These are phyloP conservation scores for Oncorhynchus masou DNA, from an alignment of 2,113 vertebrate genomes.

Conservation along the genomic window DNA sequence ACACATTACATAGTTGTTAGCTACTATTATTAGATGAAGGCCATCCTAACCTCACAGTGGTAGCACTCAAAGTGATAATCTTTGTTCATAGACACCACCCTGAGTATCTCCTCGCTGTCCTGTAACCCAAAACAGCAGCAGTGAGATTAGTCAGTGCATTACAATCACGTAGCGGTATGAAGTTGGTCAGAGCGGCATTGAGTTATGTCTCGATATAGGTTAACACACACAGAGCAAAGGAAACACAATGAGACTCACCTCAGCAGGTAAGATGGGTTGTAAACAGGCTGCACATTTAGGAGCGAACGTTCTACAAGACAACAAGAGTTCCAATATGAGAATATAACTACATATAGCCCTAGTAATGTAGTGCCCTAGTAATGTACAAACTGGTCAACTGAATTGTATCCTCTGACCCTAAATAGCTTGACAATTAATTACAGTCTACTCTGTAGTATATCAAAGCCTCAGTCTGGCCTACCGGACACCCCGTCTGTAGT, in stretches of 20 bases:
- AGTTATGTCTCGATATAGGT: too few relatives aligned
- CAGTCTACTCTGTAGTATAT: too few relatives aligned
- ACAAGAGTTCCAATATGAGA: not conserved
- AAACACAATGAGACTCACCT: slow-evolving; percentile 68
- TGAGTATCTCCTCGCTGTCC: slow-evolving; percentile 87
- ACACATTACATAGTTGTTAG: not conserved
- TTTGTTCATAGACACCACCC: slow-evolving; percentile 89
- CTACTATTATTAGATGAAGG: not conserved
- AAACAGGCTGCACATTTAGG: slow-evolving; percentile 86
- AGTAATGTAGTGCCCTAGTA: too few relatives aligned
- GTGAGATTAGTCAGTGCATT: not conserved
- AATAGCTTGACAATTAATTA: too few relatives aligned
- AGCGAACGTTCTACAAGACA: slow-evolving; percentile 79
- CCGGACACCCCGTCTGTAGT: too few relatives aligned
- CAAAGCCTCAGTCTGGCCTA: too few relatives aligned
- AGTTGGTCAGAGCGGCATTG: too few relatives aligned
- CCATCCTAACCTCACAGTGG: slow-evolving; percentile 83
- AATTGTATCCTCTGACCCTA: too few relatives aligned
- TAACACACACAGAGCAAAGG: not conserved
- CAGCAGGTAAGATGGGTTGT: slow-evolving; percentile 84
- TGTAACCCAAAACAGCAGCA: slow-evolving; percentile 53
- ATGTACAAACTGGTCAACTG: too few relatives aligned
- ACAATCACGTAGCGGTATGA: not conserved
- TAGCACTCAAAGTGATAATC: slow-evolving; percentile 92
- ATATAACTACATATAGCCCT: not conserved